Conservation (phyloP, 2,888 invertebrate genomes). For the Apoda limacodes region DNA sequence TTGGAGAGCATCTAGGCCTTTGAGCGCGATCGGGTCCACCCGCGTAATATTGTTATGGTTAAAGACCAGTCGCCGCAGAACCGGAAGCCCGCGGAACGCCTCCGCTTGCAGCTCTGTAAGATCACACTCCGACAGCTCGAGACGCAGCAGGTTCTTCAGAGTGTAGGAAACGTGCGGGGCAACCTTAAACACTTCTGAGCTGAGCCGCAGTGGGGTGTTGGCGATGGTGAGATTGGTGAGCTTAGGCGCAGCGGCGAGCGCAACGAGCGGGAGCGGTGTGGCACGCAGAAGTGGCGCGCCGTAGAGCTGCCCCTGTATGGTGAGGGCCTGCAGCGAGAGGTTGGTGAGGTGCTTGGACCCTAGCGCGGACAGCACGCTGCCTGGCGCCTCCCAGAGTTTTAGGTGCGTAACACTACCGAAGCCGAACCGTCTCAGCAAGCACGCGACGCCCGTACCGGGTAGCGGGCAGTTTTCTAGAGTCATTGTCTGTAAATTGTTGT, state of each 20-base stretch:
- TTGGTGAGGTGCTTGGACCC: too few relatives aligned
- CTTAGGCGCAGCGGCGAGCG: constrained; percentile 11
- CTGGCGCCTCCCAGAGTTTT: too few relatives aligned
- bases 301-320: too few relatives aligned
- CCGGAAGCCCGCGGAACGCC: constrained; percentile 21
- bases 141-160: constrained; percentile 5
- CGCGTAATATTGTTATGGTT: constrained; percentile 3
- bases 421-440: too few relatives aligned
- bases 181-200: too few relatives aligned
- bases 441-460: too few relatives aligned
- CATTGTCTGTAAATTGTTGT: too few relatives aligned
- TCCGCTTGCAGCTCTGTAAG: constrained; percentile 2
- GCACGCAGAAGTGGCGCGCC: too few relatives aligned
- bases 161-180: constrained; percentile 8
- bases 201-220: constrained; percentile 7
- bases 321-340: too few relatives aligned
- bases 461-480: too few relatives aligned
- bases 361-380: too few relatives aligned
- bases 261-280: constrained; percentile 13
- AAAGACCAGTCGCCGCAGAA: constrained; percentile 20
- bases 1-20: neutral
- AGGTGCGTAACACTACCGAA: too few relatives aligned
- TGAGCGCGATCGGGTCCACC: neutral
- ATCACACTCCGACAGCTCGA: constrained; percentile 13
- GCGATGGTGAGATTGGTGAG: constrained; percentile 12